These are phyloP conservation scores for Hydra vulgaris DNA, from an alignment of 30 jellyfish, hydroid and myxozoan species.

Conservation along the genomic window DNA sequence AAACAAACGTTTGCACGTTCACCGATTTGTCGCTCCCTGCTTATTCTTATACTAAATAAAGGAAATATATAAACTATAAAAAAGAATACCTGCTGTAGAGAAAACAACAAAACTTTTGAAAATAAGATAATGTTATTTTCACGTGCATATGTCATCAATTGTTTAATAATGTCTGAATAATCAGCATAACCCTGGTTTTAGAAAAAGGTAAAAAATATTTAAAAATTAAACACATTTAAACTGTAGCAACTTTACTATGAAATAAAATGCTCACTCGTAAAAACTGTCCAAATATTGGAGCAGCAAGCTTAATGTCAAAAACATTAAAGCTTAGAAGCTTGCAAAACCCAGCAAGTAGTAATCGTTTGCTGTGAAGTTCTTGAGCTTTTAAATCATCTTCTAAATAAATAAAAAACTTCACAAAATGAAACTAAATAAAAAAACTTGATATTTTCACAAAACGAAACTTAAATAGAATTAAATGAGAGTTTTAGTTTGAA, in stretches of 20 bases:
- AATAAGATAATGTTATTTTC: constrained; percentile 62
- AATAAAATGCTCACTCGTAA: constrained; percentile 41
- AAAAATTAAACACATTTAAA: background rate
- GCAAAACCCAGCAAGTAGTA: constrained; percentile 69
- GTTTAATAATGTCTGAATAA: constrained; percentile 79
- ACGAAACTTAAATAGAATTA: no score
- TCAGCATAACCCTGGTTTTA: constrained; percentile 62
- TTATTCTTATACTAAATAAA: background rate
- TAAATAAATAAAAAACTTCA: background rate
- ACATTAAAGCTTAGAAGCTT: constrained; percentile 54
- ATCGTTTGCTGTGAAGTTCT: constrained; percentile 58
- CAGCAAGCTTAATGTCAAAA: constrained; percentile 69
- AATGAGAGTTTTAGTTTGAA: no score
- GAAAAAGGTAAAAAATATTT: background rate
- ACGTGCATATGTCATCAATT: constrained; percentile 54
- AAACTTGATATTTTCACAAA: no score
- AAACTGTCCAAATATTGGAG: constrained; percentile 80
- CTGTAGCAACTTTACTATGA: background rate
- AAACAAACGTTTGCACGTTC: no score
- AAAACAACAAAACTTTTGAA: constrained; percentile 50
- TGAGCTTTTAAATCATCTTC: constrained; percentile 69
- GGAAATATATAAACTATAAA: background rate
- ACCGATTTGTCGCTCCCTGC: background rate
- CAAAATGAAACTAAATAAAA: no score
- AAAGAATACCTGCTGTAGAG: constrained; percentile 64